Percentiles rank a stretch among this genome's conserved stretches.
phyloP scores from a whole-genome alignment of 1,140 invertebrate species.

The Eulimnadia texana region DNA sequence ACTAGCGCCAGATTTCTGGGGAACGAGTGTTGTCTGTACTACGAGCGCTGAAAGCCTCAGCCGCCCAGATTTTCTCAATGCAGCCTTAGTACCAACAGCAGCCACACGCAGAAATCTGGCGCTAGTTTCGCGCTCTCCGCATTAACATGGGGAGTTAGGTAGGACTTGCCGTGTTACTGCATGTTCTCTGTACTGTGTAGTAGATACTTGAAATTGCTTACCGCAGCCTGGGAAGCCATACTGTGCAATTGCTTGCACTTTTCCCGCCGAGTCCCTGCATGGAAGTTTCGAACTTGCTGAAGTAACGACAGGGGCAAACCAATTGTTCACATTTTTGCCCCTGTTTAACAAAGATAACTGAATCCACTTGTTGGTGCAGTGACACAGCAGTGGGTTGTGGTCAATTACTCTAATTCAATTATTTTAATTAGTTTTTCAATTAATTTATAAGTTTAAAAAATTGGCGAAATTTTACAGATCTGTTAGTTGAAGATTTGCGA shows the following conservation, averaged over 20 bases:
- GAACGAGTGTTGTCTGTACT: too few species aligned
- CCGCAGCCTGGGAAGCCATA: background rate
- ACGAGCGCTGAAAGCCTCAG: too few species aligned
- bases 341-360: background rate
- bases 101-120: too few species aligned
- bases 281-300: background rate
- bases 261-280: background rate
- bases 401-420: background rate
- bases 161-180: background rate
- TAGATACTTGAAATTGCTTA: background rate
- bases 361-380: constrained; percentile 5
- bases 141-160: background rate
- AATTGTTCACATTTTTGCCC: background rate
- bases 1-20: too few species aligned
- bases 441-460: background rate
- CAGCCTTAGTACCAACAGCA: too few species aligned
- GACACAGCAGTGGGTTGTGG: background rate
- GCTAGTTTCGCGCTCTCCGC: background rate
- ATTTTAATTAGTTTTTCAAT: background rate
- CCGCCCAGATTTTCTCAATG: background rate
- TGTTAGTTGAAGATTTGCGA: background rate
- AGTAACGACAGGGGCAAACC: background rate
- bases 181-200: too few species aligned
- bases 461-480: background rate
- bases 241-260: background rate